phyloP scores from a whole-genome alignment of 2,113 vertebrate species.

The Sakesphorus luctuosus region DNA sequence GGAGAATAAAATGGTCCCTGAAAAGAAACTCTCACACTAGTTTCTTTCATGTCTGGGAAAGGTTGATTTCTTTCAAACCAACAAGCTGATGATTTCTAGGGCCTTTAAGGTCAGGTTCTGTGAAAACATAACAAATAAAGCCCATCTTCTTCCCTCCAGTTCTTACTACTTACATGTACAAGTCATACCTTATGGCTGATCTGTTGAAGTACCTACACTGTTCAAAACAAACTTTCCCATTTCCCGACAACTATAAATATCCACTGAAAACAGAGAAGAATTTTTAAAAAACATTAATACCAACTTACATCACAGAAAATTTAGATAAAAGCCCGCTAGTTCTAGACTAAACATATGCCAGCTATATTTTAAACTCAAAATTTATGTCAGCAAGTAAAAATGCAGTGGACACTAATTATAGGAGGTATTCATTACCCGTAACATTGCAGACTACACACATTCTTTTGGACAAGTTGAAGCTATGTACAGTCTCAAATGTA shows the following conservation, averaged over 20 bases:
- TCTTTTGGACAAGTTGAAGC: not conserved
- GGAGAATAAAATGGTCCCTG: not conserved
- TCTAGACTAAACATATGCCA: conserved; percentile 46
- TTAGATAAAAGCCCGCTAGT: conserved; percentile 35
- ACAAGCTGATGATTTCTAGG: not conserved
- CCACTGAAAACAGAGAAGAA: not conserved
- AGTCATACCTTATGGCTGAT: not conserved
- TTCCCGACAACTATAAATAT: conserved; percentile 39
- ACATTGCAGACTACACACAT: conserved; percentile 3
- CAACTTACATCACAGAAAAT: conserved; percentile 55
- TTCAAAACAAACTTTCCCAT: conserved; percentile 22
- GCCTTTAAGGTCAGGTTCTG: not conserved
- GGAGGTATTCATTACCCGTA: not conserved
- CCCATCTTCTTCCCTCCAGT: not conserved
- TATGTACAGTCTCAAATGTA: not conserved
- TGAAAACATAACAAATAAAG: not conserved
- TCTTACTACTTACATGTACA: not conserved
- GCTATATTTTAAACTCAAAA: conserved; percentile 40
- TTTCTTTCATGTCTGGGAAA: not conserved
- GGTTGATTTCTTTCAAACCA: not conserved
- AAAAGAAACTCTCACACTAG: not conserved
- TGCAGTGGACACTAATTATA: conserved; percentile 19
- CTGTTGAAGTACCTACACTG: not conserved
- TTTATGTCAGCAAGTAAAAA: conserved; percentile 44
- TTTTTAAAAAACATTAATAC: not conserved